phyloP scores from a whole-genome alignment of 2,113 vertebrate species.

The Burhinus bistriatus region DNA sequence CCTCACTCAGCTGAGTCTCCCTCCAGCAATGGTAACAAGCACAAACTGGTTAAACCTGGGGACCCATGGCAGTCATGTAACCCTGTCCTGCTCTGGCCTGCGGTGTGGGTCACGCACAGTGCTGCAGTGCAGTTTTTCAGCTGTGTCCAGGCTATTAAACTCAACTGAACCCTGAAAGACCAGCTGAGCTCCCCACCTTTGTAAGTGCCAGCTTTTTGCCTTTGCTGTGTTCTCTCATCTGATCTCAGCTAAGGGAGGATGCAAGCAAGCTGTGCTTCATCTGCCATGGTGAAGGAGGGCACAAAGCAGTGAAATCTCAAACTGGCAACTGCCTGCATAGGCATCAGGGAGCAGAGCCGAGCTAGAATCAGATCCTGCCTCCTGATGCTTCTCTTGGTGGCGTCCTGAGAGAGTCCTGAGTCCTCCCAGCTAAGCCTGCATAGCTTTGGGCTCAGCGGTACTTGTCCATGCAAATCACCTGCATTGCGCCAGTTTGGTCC shows the following conservation, averaged over 20 bases:
- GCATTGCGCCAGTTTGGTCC: background rate
- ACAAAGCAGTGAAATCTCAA: background rate
- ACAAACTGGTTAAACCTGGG: background rate
- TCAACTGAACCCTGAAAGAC: background rate
- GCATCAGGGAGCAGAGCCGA: background rate
- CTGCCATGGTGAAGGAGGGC: background rate
- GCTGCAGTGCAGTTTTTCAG: background rate
- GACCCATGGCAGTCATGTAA: fast-evolving
- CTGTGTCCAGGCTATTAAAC: background rate
- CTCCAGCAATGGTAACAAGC: background rate
- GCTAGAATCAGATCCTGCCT: background rate
- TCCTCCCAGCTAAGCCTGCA: background rate
- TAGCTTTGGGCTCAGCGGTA: background rate
- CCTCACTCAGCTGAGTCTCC: background rate
- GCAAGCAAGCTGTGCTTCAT: background rate
- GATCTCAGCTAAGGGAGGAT: background rate
- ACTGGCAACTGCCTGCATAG: background rate
- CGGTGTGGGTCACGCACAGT: background rate
- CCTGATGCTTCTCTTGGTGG: background rate
- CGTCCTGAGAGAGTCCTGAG: background rate
- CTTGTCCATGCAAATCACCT: background rate
- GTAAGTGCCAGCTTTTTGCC: background rate
- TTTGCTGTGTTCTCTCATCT: background rate
- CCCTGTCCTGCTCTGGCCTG: background rate
- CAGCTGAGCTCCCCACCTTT: background rate